phyloP scores from a whole-genome alignment of 2,888 invertebrate species.

The Apamea monoglypha region DNA sequence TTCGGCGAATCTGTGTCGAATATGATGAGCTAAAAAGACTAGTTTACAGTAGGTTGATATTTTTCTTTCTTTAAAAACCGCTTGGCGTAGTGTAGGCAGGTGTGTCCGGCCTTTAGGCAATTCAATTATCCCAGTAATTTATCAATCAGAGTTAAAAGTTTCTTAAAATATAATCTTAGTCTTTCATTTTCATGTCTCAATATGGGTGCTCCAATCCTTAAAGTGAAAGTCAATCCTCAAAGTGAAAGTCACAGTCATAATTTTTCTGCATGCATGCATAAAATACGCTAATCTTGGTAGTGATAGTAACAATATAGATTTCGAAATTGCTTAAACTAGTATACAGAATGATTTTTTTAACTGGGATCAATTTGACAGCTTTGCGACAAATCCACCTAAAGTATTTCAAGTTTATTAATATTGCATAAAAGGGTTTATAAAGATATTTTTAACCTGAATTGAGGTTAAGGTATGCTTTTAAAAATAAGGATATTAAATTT shows the following conservation, averaged over 20 bases:
- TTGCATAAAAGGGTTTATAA: not conserved
- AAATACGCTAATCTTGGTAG: not conserved
- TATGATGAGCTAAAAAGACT: not conserved
- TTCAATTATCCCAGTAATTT: not conserved
- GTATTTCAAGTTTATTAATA: not conserved
- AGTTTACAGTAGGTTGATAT: not conserved
- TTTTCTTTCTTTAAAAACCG: not conserved
- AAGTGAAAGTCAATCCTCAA: not conserved
- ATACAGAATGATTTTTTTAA: not conserved
- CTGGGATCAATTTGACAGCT: not conserved
- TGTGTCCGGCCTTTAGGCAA: no score
- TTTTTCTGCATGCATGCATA: slow-evolving; percentile 4
- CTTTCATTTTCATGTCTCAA: not conserved
- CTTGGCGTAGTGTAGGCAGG: no score
- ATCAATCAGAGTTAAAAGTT: not conserved
- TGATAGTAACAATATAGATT: not conserved
- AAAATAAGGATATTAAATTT: not conserved
- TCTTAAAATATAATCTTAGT: not conserved
- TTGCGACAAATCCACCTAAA: not conserved
- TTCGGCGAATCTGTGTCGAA: not conserved
- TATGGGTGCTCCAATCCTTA: not conserved
- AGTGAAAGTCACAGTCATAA: not conserved
- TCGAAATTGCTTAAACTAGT: slow-evolving; percentile 1
- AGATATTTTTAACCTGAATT: not conserved
- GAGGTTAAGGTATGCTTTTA: not conserved